These are phyloP conservation scores for Hirtodrosophila duncani DNA, from an alignment of 2,888 invertebrate genomes.

Conservation along the genomic window DNA sequence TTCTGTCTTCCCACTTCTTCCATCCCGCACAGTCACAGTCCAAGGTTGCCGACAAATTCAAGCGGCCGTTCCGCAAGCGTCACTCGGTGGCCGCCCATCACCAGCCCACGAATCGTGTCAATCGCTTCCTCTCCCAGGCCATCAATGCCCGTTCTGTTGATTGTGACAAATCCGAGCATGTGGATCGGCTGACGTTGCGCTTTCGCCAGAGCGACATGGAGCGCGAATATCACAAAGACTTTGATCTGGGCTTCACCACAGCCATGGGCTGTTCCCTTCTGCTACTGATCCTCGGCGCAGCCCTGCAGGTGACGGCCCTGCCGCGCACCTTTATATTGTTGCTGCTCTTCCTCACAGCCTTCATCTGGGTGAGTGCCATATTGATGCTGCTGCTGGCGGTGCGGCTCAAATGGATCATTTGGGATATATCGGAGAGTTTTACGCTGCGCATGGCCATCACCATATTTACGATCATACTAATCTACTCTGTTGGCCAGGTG, in stretches of 20 bases:
- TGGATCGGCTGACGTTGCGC: slow-evolving; percentile 89
- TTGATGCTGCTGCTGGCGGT: slow-evolving; percentile 91
- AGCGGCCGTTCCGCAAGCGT: slow-evolving; percentile 91
- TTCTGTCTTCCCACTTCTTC: slow-evolving; percentile 14
- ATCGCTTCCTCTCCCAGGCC: slow-evolving; percentile 93
- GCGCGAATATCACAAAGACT: slow-evolving; percentile 91
- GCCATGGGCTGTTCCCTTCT: slow-evolving; percentile 88
- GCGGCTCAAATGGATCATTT: slow-evolving; percentile 88
- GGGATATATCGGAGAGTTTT: slow-evolving; percentile 91
- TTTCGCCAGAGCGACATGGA: slow-evolving; percentile 92
- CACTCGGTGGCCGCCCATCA: slow-evolving; percentile 89
- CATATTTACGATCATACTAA: slow-evolving; percentile 90
- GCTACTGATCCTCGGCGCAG: slow-evolving; percentile 86
- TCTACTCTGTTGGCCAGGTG: slow-evolving; percentile 93
- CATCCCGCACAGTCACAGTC: slow-evolving; percentile 78
- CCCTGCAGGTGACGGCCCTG: slow-evolving; percentile 86
- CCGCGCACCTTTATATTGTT: slow-evolving; percentile 91
- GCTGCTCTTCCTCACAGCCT: slow-evolving; percentile 91
- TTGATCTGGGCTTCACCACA: slow-evolving; percentile 91
- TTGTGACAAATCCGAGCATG: slow-evolving; percentile 92
- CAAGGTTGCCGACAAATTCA: slow-evolving; percentile 92
- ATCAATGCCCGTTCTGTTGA: slow-evolving; percentile 94
- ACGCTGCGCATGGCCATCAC: slow-evolving; percentile 90
- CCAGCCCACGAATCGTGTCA: slow-evolving; percentile 93
- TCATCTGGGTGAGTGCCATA: slow-evolving; percentile 93